A percentile compares a stretch with the other conserved stretches of the same genome.
Conservation (phyloP, 2,113 vertebrate genomes). For the Dascyllus trimaculatus region DNA sequence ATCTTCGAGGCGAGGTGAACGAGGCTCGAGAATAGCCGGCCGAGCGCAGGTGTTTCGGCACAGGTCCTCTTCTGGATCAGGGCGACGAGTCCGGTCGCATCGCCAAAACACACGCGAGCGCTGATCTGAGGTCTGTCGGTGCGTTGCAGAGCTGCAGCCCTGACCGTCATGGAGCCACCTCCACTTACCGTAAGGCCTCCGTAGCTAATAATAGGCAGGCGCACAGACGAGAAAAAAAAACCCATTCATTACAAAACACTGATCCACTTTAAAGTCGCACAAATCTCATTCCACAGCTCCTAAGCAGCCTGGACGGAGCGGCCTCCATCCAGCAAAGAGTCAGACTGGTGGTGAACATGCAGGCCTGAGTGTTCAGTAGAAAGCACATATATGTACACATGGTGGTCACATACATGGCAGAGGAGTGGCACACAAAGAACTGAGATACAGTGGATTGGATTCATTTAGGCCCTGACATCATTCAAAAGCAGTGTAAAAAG, state of each 20-base stretch:
- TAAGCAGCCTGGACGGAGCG: conserved; percentile 1
- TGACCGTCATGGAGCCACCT: conserved; percentile 68
- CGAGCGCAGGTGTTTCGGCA: conserved; percentile 23
- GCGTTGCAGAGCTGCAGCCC: conserved; percentile 66
- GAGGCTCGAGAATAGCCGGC: conserved; percentile 44
- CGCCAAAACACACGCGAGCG: conserved; percentile 12
- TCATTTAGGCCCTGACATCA: not conserved
- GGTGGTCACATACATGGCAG: too few relatives aligned
- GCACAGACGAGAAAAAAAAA: conserved; percentile 38
- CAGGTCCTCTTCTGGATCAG: conserved; percentile 17
- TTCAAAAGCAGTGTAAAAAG: not conserved
- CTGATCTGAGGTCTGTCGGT: conserved; percentile 27
- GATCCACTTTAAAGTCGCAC: conserved; percentile 72
- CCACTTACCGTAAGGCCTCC: conserved; percentile 65
- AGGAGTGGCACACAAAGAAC: not conserved
- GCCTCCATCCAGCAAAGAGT: not conserved
- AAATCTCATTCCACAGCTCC: conserved; percentile 52
- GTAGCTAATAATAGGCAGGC: conserved; percentile 77
- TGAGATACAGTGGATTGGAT: not conserved
- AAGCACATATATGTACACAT: too few relatives aligned
- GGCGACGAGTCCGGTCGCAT: conserved; percentile 11
- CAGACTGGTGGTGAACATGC: not conserved
- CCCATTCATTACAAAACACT: conserved; percentile 74
- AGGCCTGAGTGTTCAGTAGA: not conserved
- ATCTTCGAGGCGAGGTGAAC: conserved; percentile 74